Evolutionary conservation across 2,888 invertebrate genomes (phyloP).

Genomic region (Choreutis nemorana): DNA sequence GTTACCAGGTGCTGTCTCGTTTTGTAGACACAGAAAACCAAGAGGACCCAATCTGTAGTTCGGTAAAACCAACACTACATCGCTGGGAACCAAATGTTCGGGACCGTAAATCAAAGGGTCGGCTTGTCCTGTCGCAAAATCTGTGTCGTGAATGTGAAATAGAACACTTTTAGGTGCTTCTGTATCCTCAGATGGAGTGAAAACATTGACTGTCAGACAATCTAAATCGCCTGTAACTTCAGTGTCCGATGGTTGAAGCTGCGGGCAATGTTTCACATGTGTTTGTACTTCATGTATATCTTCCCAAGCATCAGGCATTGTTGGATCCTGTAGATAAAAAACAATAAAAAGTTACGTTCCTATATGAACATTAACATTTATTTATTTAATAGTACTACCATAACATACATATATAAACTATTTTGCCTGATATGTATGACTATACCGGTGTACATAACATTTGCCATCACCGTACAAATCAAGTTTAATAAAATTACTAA

Average conservation of each 20-base stretch:
- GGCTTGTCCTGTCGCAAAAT: conserved; percentile 33
- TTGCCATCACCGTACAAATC: too few relatives aligned
- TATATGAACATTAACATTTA: too few relatives aligned
- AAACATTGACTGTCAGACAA: conserved; percentile 48
- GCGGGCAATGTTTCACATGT: conserved; percentile 34
- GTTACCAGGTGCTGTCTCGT: conserved; percentile 40
- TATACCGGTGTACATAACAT: too few relatives aligned
- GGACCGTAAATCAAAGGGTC: conserved; percentile 40
- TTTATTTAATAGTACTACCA: too few relatives aligned
- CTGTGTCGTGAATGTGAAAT: conserved; percentile 47
- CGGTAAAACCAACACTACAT: conserved; percentile 36
- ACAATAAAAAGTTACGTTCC: too few relatives aligned
- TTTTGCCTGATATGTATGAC: too few relatives aligned
- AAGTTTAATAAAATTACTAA: too few relatives aligned
- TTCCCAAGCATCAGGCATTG: conserved; percentile 17
- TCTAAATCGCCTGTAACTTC: conserved; percentile 24
- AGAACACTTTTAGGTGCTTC: conserved; percentile 32
- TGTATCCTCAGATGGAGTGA: conserved; percentile 19
- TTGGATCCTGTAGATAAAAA: conserved; percentile 26
- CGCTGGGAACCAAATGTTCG: conserved; percentile 29
- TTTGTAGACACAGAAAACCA: conserved; percentile 42
- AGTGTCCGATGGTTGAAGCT: conserved; percentile 18
- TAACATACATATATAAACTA: too few relatives aligned
- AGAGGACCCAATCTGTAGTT: conserved; percentile 47
- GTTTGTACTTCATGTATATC: conserved; percentile 15